phyloP scores from a whole-genome alignment of 2,797 vertebrate genomes.

The Pyrocephalus nanus region DNA sequence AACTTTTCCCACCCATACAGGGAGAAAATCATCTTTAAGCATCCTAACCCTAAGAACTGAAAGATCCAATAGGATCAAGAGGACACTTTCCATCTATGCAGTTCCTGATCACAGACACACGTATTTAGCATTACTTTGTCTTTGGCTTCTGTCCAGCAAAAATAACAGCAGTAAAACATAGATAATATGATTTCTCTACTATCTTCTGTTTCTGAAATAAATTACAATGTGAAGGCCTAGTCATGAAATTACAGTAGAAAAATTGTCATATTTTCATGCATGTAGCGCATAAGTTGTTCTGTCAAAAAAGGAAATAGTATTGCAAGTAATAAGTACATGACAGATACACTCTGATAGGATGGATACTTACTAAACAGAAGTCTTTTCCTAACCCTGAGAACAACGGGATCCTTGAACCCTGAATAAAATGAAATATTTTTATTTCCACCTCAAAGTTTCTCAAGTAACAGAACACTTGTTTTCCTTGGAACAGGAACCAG shows the following conservation, averaged over 20 bases:
- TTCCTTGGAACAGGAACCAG: not conserved
- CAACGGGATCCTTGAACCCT: rapidly evolving
- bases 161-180: not conserved
- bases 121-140: not conserved
- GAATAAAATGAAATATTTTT: not conserved
- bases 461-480: not conserved
- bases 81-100: not conserved
- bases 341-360: not conserved
- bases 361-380: not conserved
- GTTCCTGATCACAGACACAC: not conserved
- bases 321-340: not conserved
- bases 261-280: not conserved
- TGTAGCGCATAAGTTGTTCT: not conserved
- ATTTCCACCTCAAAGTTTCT: not conserved
- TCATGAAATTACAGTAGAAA: not conserved
- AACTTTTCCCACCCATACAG: not conserved
- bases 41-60: not conserved
- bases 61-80: not conserved
- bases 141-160: not conserved
- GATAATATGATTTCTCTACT: not conserved
- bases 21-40: not conserved
- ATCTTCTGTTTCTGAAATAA: not conserved
- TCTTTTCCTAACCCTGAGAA: not conserved
- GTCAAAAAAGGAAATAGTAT: not conserved
- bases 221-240: not conserved